Evolutionary conservation across 2,797 vertebrate genomes (phyloP).

Genomic region (Sebastes melanostomus): DNA sequence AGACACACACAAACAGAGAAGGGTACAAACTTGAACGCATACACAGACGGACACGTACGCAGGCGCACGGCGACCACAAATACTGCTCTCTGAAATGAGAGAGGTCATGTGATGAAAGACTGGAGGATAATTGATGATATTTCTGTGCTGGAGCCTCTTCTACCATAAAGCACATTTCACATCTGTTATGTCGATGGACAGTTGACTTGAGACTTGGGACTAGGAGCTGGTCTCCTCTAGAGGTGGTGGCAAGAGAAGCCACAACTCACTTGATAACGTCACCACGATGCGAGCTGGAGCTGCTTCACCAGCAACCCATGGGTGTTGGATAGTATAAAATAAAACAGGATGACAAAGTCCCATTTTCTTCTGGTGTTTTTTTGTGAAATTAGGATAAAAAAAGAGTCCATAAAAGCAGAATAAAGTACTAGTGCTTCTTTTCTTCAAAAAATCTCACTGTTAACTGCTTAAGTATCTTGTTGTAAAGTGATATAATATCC

Average conservation of each 20-base stretch:
- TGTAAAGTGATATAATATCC: too few species aligned
- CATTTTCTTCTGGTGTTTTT: neutral
- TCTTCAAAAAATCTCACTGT: neutral
- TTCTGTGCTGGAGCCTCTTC: slow-evolving; percentile 52
- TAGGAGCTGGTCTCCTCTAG: neutral
- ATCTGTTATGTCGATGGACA: slow-evolving; percentile 62
- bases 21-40: neutral
- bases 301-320: neutral
- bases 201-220: slow-evolving; percentile 36
- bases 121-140: slow-evolving; percentile 57
- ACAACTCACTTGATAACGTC: slow-evolving; percentile 13
- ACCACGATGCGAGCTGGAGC: neutral
- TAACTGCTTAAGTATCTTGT: neutral
- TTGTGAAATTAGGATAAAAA: neutral
- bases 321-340: neutral
- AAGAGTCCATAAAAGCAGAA: neutral
- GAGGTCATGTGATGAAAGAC: slow-evolving; percentile 61
- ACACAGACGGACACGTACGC: neutral
- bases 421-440: neutral
- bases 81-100: slow-evolving; percentile 31
- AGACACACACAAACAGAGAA: neutral
- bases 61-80: slow-evolving; percentile 19
- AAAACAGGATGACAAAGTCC: neutral
- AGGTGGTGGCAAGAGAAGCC: slow-evolving; percentile 27
- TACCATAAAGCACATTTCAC: slow-evolving; percentile 46